These are phyloP conservation scores for Meteorus cinctellus DNA, from an alignment of 2,888 invertebrate genomes.

Conservation along the genomic window DNA sequence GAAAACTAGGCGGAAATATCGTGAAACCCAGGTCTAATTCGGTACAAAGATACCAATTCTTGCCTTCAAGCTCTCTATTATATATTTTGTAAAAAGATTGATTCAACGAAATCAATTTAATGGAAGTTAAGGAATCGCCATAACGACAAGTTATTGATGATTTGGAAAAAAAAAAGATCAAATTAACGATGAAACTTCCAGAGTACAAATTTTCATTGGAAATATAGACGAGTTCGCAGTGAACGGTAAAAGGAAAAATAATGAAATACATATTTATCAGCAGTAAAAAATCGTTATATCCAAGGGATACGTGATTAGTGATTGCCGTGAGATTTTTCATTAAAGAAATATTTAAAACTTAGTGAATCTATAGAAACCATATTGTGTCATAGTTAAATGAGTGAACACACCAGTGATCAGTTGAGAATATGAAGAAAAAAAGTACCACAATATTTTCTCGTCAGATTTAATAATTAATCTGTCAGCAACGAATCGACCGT, in stretches of 20 bases:
- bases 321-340: conserved; percentile 27
- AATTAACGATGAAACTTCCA: conserved; percentile 51
- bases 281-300: conserved; percentile 32
- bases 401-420: background rate
- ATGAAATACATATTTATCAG: conserved; percentile 20
- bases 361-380: conserved; percentile 34
- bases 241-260: conserved; percentile 17
- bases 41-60: conserved; percentile 73
- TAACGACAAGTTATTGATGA: background rate
- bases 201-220: conserved; percentile 70
- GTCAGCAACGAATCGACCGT: conserved; percentile 18
- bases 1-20: conserved; percentile 50
- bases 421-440: conserved; percentile 21
- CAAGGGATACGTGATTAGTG: conserved; percentile 23
- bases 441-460: background rate
- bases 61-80: conserved; percentile 73
- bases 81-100: conserved; percentile 53
- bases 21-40: conserved; percentile 68
- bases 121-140: conserved; percentile 16
- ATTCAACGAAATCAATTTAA: conserved; percentile 42
- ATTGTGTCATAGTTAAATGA: conserved; percentile 48
- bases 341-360: conserved; percentile 1
- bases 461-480: conserved; percentile 19
- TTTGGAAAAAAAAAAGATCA: conserved; percentile 6
- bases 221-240: conserved; percentile 49